Evolutionary conservation across 2,113 vertebrate species (phyloP).

Genomic region (Apeltes quadracus): DNA sequence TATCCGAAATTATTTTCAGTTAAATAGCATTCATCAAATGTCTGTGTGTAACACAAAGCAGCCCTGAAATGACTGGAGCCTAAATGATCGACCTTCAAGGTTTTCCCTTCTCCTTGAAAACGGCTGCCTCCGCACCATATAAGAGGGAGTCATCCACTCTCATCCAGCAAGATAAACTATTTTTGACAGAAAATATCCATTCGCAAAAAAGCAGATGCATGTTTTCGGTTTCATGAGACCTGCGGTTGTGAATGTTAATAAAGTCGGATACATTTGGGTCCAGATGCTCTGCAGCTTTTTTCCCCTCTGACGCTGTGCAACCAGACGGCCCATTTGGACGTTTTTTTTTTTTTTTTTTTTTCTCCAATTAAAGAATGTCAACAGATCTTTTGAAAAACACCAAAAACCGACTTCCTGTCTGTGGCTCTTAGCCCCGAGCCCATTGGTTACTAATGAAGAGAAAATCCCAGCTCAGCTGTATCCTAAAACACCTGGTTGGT

Average conservation of each 20-base stretch:
- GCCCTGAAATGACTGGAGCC: neutral
- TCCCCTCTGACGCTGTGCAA: neutral
- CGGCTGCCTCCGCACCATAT: neutral
- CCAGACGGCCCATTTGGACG: neutral
- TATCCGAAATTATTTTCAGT: neutral
- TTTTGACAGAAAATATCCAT: neutral
- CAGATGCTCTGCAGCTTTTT: slow-evolving; percentile 3
- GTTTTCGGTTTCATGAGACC: neutral
- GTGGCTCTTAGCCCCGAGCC: neutral
- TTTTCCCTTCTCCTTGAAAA: neutral
- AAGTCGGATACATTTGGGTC: neutral
- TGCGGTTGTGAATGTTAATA: neutral
- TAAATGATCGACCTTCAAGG: neutral
- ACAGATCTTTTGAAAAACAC: neutral
- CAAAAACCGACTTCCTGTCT: neutral
- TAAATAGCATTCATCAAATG: neutral
- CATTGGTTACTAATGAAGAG: neutral
- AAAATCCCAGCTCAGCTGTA: too few relatives aligned
- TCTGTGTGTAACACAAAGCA: neutral
- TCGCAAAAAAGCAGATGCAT: neutral
- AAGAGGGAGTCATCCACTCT: neutral
- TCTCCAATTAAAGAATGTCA: neutral
- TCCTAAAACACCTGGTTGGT: too few relatives aligned
- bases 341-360: neutral
- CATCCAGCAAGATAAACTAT: neutral